A percentile compares a stretch with the other conserved stretches of the same genome.
Evolutionary conservation across 2,888 invertebrate genomes (phyloP).

Genomic region (Diarsia brunnea): DNA sequence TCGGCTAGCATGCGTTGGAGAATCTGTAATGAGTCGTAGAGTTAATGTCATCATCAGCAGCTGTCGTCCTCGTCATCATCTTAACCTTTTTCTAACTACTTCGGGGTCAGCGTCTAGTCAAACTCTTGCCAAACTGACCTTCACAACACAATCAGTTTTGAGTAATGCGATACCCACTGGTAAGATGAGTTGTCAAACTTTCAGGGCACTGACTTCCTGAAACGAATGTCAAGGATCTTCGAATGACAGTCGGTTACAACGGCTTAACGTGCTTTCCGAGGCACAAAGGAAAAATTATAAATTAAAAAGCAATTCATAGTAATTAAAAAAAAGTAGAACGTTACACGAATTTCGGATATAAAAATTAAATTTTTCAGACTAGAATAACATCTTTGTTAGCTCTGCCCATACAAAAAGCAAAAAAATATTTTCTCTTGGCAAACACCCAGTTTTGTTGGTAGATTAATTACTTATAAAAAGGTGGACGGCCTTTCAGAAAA

Average conservation of each 20-base stretch:
- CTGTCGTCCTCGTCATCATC: not conserved
- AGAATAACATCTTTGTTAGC: constrained; percentile 67
- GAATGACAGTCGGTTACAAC: no score
- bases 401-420: constrained; percentile 10
- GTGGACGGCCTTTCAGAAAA: constrained; percentile 11
- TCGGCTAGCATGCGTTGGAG: constrained; percentile 90
- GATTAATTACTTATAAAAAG: constrained; percentile 54
- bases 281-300: not conserved
- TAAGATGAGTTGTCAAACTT: not conserved
- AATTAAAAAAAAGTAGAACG: constrained; percentile 12
- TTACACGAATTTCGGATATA: not conserved
- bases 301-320: not conserved
- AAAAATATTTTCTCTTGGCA: constrained; percentile 31
- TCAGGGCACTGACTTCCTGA: not conserved
- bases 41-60: not conserved
- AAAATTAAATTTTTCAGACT: constrained; percentile 74
- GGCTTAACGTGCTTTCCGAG: no score
- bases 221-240: no score
- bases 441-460: constrained; percentile 31
- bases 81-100: no score
- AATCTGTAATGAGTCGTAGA: constrained; percentile 69
- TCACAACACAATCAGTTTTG: not conserved
- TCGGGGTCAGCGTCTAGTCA: no score
- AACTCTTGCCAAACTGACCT: no score
- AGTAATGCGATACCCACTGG: not conserved